These are phyloP conservation scores for Leptinotarsa tumamoca DNA, from an alignment of 2,888 invertebrate species.

Conservation along the genomic window DNA sequence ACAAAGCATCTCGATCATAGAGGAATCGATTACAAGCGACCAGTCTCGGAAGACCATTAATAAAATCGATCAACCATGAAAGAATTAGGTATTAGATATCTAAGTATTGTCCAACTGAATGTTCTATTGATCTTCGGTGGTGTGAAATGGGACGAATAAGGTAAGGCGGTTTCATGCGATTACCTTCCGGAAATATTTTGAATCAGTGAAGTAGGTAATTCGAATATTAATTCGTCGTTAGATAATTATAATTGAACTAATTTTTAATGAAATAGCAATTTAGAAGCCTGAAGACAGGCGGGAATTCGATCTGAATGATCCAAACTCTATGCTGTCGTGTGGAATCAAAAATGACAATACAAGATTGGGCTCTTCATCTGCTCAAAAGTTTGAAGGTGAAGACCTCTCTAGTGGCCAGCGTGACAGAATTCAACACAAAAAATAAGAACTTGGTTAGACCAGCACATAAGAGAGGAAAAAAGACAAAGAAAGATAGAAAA, in stretches of 20 bases:
- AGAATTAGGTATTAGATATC: slow-evolving; percentile 5
- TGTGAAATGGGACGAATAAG: too few relatives aligned
- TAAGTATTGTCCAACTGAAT: not conserved
- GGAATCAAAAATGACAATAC: slow-evolving; percentile 79
- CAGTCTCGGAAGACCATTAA: not conserved
- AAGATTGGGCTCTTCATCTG: slow-evolving; percentile 82
- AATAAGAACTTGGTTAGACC: slow-evolving; percentile 86
- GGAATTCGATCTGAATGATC: slow-evolving; percentile 91
- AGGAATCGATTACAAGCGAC: slow-evolving; percentile 4
- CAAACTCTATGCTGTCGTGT: slow-evolving; percentile 77
- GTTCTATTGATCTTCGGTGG: not conserved
- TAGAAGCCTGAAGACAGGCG: slow-evolving; percentile 81
- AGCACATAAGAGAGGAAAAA: slow-evolving; percentile 76
- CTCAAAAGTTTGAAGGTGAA: slow-evolving; percentile 92
- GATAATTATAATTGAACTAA: too few relatives aligned
- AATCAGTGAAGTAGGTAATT: too few relatives aligned
- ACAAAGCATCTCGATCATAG: slow-evolving; percentile 9
- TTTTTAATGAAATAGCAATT: too few relatives aligned
- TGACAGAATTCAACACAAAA: slow-evolving; percentile 80
- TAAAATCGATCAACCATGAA: slow-evolving; percentile 1
- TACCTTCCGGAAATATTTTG: too few relatives aligned
- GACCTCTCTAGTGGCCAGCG: slow-evolving; percentile 78
- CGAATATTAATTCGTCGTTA: too few relatives aligned
- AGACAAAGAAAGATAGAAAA: slow-evolving; percentile 73
- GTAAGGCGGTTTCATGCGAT: too few relatives aligned